Conservation (phyloP, 2,797 vertebrate species). For the Zenarchopterus dispar region DNA sequence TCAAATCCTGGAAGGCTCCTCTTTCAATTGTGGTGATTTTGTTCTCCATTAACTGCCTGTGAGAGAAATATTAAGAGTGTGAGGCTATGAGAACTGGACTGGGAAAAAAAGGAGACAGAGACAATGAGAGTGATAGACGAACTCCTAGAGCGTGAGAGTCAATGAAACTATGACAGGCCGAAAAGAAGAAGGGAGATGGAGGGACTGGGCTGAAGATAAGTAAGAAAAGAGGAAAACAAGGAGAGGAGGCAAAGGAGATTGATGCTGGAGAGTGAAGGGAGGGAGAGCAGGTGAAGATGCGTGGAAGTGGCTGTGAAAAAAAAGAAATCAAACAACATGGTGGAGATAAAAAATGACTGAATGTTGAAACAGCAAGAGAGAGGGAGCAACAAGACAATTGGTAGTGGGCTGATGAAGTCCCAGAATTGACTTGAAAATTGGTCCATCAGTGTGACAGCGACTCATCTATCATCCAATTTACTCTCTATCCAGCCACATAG, state of each 20-base stretch:
- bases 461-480: constrained; percentile 79
- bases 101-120: constrained; percentile 10
- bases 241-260: constrained; percentile 19
- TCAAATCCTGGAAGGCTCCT: constrained; percentile 97
- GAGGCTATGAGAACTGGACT: constrained; percentile 29
- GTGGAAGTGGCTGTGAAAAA: constrained; percentile 36
- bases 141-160: constrained; percentile 32
- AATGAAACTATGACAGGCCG: constrained; percentile 33
- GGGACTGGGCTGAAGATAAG: constrained; percentile 42
- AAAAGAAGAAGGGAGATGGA: constrained; percentile 33
- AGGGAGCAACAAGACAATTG: constrained; percentile 51
- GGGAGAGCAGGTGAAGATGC: constrained; percentile 32
- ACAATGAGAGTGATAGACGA: constrained; percentile 16
- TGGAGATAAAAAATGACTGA: constrained; percentile 58
- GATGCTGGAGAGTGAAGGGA: constrained; percentile 23
- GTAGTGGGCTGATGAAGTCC: constrained; percentile 51
- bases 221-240: constrained; percentile 22
- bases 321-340: constrained; percentile 37
- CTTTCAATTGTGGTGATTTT: constrained; percentile 95
- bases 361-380: constrained; percentile 52
- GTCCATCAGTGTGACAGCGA: constrained; percentile 62
- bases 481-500: constrained; percentile 63
- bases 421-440: constrained; percentile 70
- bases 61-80: constrained; percentile 50
- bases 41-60: constrained; percentile 97